Evolutionary conservation across 2,888 invertebrate genomes (phyloP).

Genomic region (Pelosia muscerda): DNA sequence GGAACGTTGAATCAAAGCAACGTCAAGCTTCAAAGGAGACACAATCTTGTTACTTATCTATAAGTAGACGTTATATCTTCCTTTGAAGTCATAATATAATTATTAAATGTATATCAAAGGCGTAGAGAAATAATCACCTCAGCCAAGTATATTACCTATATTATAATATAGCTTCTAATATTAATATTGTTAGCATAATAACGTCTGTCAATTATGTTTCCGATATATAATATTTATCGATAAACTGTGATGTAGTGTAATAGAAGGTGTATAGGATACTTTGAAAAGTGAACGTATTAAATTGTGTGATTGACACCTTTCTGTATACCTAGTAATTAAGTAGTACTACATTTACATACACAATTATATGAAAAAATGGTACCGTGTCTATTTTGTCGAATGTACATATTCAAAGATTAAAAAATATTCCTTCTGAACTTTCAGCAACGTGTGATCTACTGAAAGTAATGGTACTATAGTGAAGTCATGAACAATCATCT

Average conservation of each 20-base stretch:
- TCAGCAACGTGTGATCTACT: no score
- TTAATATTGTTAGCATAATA: conserved; percentile 5
- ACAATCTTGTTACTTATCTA: no score
- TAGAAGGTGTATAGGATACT: neutral
- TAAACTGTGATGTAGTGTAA: neutral
- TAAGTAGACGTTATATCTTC: neutral
- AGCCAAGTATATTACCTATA: neutral
- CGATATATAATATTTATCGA: neutral
- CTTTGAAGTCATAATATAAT: conserved; percentile 8
- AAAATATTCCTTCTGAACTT: no score
- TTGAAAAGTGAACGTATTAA: neutral
- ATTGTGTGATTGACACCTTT: neutral
- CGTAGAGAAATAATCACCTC: neutral
- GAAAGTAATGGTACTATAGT: no score
- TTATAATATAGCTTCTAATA: neutral
- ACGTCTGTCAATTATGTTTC: neutral
- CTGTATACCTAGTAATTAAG: no score
- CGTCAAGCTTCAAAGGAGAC: no score
- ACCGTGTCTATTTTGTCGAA: no score
- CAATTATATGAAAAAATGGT: no score
- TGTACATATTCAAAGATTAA: no score
- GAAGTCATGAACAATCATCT: no score
- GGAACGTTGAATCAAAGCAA: no score
- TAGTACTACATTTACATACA: no score
- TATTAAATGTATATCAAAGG: neutral